Evolutionary conservation across 2,113 vertebrate species (phyloP).

Genomic region (Poeciliopsis turrubarensis): DNA sequence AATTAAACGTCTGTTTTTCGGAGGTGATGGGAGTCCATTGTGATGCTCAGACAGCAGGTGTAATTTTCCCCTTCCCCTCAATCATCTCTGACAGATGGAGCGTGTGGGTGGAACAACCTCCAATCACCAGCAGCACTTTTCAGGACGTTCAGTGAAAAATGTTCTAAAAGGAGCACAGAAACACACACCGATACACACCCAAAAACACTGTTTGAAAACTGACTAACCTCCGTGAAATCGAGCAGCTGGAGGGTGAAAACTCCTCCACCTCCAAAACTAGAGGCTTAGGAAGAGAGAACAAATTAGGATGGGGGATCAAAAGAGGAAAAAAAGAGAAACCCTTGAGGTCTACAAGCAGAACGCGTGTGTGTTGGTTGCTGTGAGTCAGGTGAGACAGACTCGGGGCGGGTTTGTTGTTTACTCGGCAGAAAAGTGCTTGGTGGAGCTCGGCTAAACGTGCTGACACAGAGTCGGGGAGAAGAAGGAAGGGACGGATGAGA

Average conservation of each 20-base stretch:
- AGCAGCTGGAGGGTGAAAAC: constrained; percentile 60
- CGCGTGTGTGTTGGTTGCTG: constrained; percentile 20
- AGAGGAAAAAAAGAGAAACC: constrained; percentile 22
- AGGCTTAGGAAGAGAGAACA: constrained; percentile 50
- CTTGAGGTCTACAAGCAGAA: constrained; percentile 36
- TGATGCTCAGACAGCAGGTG: constrained; percentile 34
- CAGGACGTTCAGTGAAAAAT: constrained; percentile 22
- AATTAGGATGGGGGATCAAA: constrained; percentile 64
- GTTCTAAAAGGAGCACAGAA: constrained; percentile 14
- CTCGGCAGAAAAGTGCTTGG: constrained; percentile 59
- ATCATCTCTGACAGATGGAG: constrained; percentile 50
- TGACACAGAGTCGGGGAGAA: constrained; percentile 30
- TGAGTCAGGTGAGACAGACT: constrained; percentile 56
- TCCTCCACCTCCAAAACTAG: constrained; percentile 53
- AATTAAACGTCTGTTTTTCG: constrained; percentile 60
- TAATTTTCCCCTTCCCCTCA: constrained; percentile 54
- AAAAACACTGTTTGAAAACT: constrained; percentile 54
- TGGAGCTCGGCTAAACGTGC: constrained; percentile 54
- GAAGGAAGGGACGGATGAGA: constrained; percentile 16
- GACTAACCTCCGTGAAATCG: constrained; percentile 62
- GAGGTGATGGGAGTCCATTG: constrained; percentile 51
- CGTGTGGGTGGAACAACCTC: constrained; percentile 37
- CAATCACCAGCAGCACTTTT: constrained; percentile 19
- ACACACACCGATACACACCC: constrained; percentile 1
- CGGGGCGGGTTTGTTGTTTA: constrained; percentile 53